phyloP scores from a whole-genome alignment of 2,888 invertebrate genomes.

The Dasypogon diadema region DNA sequence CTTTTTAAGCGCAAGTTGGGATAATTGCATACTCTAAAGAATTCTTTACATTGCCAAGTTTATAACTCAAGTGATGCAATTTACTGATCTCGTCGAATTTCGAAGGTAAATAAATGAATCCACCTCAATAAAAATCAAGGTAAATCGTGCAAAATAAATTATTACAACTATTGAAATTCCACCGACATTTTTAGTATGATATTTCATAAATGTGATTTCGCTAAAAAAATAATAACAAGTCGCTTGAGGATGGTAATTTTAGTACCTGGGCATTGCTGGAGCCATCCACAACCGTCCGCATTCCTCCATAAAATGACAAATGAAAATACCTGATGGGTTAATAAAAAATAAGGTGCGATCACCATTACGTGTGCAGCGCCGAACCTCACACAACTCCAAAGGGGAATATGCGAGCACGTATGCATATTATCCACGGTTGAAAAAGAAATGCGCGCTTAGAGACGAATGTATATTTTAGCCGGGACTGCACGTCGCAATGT shows the following conservation, averaged over 20 bases:
- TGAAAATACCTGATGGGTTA: slow-evolving; percentile 36
- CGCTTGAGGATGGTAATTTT: slow-evolving; percentile 39
- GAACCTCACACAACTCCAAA: slow-evolving; percentile 27
- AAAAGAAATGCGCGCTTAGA: slow-evolving; percentile 48
- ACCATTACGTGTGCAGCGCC: not conserved
- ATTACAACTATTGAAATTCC: not conserved
- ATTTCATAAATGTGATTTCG: slow-evolving; percentile 35
- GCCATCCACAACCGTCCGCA: not conserved
- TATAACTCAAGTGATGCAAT: no score
- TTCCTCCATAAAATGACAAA: slow-evolving; percentile 40
- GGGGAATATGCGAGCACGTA: slow-evolving; percentile 49
- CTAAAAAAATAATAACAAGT: slow-evolving; percentile 36
- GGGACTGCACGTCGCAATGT: not conserved
- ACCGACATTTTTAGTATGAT: not conserved
- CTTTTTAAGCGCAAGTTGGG: no score
- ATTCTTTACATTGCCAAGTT: no score
- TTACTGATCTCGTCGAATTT: no score
- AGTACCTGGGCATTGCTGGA: slow-evolving; percentile 2
- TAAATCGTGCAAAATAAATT: not conserved
- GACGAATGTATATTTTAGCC: slow-evolving; percentile 21
- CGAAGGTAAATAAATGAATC: no score
- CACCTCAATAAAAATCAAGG: no score
- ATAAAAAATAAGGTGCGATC: slow-evolving; percentile 46
- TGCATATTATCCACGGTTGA: slow-evolving; percentile 52
- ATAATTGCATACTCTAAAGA: no score